Base-by-base conservation (phyloP, 2,888 invertebrate genomes). In the Chrysomela aeneicollis region DNA sequence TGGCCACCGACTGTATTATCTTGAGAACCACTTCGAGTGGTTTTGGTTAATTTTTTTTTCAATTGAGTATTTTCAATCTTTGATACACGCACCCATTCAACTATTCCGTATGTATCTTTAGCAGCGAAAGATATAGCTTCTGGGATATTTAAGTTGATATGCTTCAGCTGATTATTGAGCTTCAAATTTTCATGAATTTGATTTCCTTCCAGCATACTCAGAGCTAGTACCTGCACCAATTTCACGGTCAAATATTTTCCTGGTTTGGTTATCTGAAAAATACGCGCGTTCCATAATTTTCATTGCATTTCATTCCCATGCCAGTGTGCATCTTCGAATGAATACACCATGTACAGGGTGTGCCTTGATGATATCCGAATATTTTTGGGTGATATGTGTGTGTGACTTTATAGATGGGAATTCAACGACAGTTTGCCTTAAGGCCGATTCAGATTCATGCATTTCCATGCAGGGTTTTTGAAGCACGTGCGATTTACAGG, bases 191-290 rank as follows among this genome's bases (percentile, higher is more conserved):
- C 83, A 72, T 88, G 87, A 21, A 85, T 85, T 50, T 78, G 78
- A 72, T 89, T 88, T n/a, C 88, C 88, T 74, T 86, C 85, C 70
- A 86, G 78, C 74, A 88, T 88, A 37, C 87, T 85, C 69, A 83
- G 79, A 1, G 85, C 87, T 63, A 88, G 83, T 12, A 86, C 77
- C 54, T 83, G 79, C 68, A 85, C 82, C 42, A 87, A 55, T 65
- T 73, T 72, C 9, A 68, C 63, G 54, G 75, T 76, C 22, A 78
- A 55, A 58, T 67, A 63, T 58, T 76, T 71, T 18, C 73, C 68
- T 19, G 76, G 76, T 19, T 71, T 68, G 66, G 70, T 73, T 46
- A 76, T 69, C 77, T 77, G 46, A 35, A 74, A 73, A 37, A 54
- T 22, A 52, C 3, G n/a, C 8, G 10, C 2, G n/a, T 9, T 42